Percentiles rank a stretch among this genome's conserved stretches.
phyloP scores from a whole-genome alignment of 2,888 invertebrate genomes.

The Podotricha telesiphe region DNA sequence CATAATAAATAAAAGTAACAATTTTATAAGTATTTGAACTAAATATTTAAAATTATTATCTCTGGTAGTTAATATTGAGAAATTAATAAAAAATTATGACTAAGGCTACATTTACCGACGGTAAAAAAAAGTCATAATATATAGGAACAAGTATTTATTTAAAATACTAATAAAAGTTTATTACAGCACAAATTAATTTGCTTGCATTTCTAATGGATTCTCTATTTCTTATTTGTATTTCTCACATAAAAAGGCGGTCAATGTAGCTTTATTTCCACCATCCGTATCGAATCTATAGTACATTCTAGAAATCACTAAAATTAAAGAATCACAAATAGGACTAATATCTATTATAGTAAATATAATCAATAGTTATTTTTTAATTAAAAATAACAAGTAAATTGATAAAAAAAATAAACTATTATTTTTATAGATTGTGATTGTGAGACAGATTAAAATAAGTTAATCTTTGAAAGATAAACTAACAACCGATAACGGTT shows the following conservation, averaged over 20 bases:
- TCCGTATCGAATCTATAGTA: conserved; percentile 21
- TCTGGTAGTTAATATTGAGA: background rate
- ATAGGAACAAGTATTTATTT: background rate
- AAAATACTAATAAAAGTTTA: background rate
- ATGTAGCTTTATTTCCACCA: conserved; percentile 31
- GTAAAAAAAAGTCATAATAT: background rate
- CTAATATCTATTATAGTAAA: background rate
- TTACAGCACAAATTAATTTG: background rate
- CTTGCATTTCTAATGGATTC: background rate
- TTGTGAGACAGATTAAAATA: background rate
- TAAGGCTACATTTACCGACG: conserved; percentile 9
- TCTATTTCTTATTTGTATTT: background rate
- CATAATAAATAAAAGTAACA: background rate
- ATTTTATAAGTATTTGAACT: background rate
- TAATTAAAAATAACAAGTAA: background rate
- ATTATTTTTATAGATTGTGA: background rate
- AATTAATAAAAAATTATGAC: background rate
- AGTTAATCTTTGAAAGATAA: conserved; percentile 2
- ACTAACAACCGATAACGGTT: background rate
- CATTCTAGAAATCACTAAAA: conserved; percentile 21
- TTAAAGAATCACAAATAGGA: background rate
- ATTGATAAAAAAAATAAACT: background rate
- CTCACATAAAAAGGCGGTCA: background rate
- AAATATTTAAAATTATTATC: background rate
- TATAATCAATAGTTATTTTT: background rate